Base-by-base conservation (phyloP, 2,888 invertebrate species). In the Sepiola atlantica region DNA sequence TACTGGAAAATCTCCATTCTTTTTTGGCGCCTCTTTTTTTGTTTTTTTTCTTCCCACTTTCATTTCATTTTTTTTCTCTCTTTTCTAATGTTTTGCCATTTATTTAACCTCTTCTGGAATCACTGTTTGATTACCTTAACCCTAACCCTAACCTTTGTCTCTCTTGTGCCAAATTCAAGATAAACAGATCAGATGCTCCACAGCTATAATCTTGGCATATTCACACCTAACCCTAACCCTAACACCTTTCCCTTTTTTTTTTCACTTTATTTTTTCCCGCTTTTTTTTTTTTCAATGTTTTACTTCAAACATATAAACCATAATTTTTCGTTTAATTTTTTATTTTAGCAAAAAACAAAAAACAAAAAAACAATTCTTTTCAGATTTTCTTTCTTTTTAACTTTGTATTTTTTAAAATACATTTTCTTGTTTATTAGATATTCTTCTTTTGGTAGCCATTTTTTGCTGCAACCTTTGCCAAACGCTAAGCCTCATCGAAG, bases 401-500 rank as follows among this genome's bases (percentile, higher is more conserved):
- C 45, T 45, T 2, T 4, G 8, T 45, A 2, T 45, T 8, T 45
- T 45, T 45, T 45, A 4, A 45, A 45, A 45, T 45, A 2, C 45
- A 45, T 45, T 45, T 45, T 77, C n/a, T 77, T n/a, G n/a, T n/a
- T n/a, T n/a, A n/a, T n/a, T n/a, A n/a, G n/a, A n/a, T n/a, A n/a
- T n/a, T n/a, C n/a, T n/a, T n/a, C n/a, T 77, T 77, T 77, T 77
- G n/a, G 77, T n/a, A 77, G 45, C n/a, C 77, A 77, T n/a, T 77
- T 77, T 77, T 77, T n/a, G n/a, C 16, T 77, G 77, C 14, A 77
- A 77, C n/a, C n/a, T 77, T 16, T 77, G 77, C n/a, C 77, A 77
- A 77, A n/a, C n/a, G 77, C n/a, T 77, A 77, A 77, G n/a, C 77
- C n/a, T 77, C n/a, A n/a, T 77, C 24, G 20, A 6, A 12, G n/a